Base-by-base conservation (phyloP, 1,140 invertebrate species). In the Drosophila orosa region DNA sequence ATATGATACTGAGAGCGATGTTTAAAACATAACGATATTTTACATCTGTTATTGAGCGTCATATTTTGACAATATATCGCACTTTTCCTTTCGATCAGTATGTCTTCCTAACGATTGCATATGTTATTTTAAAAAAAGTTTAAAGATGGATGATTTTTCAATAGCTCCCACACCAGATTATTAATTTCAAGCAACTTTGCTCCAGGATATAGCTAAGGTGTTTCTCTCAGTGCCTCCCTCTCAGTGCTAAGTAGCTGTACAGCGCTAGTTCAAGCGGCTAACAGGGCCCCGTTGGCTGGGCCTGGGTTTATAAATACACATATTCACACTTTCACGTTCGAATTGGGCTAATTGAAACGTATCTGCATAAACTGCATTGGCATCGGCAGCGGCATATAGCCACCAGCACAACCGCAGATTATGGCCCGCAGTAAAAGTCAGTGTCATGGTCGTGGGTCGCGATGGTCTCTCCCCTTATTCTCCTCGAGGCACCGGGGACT, bases 261-360 rank as follows among this genome's bases (percentile, higher is more conserved):
- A 71, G 17, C 42, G 58, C 42, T 69, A 39, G 80, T 78, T 74
- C 37, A 60, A 74, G 55, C 54, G 39, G 29, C 63, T 35, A 62
- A 44, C 57, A 47, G 25, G 42, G 60, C 47, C 47, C 33, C 13
- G n/a, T 48, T 45, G 48, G 25, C 71, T 56, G 35, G 48, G 25
- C 25, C 29, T 44, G 48, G 48, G 39, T 40, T 42, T 73, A 62
- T 60, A 54, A 66, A 65, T 74, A 66, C 56, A 63, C 50, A 74
- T 40, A 73, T 73, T 74, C 48, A 62, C 82, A 85, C 82, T 85
- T 85, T 85, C 82, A 85, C 78, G 82, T 85, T 81, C 82, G 82
- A 68, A 81, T 86, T 85, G 82, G 80, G 82, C 82, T 85, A 85
- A 85, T 85, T 85, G 82, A 85, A 86, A 85, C 82, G 82, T 85